Percentiles rank a stretch among this genome's conserved stretches.
Evolutionary conservation across 2,113 vertebrate species (phyloP).

Genomic region (Bos taurus): DNA sequence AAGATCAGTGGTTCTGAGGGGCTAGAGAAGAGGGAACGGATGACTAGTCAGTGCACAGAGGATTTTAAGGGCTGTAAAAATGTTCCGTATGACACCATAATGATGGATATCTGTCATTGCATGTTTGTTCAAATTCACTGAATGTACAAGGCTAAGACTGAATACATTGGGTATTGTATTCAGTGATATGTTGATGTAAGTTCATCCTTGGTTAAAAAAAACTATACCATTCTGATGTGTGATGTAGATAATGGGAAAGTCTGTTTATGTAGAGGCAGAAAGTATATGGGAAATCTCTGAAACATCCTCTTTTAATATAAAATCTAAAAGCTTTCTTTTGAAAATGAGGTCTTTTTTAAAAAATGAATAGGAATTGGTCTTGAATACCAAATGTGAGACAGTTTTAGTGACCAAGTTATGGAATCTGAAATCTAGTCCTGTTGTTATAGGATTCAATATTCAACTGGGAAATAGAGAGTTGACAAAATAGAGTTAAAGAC

Average conservation of each 20-base stretch:
- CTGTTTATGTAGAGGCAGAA: neutral
- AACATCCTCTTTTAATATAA: neutral
- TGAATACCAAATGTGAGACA: neutral
- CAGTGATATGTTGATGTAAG: neutral
- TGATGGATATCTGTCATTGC: neutral
- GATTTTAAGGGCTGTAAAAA: neutral
- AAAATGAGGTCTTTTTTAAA: neutral
- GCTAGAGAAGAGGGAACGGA: neutral
- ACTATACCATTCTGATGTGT: neutral
- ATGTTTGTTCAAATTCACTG: neutral
- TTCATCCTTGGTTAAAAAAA: neutral
- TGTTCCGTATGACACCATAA: neutral
- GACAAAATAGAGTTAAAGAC: neutral
- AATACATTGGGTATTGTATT: neutral
- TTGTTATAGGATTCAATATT: neutral
- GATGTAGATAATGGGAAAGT: neutral
- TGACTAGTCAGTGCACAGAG: neutral
- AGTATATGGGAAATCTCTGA: neutral
- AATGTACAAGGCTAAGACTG: neutral
- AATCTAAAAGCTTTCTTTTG: neutral
- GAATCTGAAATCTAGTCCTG: neutral
- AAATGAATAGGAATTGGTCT: neutral
- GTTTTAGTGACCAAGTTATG: neutral
- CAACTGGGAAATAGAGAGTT: accelerated
- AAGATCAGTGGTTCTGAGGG: neutral